Base-by-base conservation (phyloP, 2,888 invertebrate genomes). In the Cinara cedri region DNA sequence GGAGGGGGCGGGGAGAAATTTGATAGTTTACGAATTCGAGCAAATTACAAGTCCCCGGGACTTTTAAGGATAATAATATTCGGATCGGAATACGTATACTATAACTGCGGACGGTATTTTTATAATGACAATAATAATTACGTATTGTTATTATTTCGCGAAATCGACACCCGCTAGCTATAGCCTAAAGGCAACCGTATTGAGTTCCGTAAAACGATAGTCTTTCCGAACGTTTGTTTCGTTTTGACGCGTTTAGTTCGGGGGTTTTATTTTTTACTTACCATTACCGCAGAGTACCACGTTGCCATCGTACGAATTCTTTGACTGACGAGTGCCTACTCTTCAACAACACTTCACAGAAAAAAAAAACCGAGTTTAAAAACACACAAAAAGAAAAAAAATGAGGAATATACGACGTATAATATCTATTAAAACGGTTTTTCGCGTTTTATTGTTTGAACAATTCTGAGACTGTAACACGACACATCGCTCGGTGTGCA, bases 241-340 rank as follows among this genome's bases (percentile, higher is more conserved):
- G 26, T 9, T 34, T 16, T 46, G 21, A n/a, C n/a, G n/a, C n/a
- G n/a, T n/a, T n/a, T n/a, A n/a, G n/a, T 34, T 34, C 34, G 34
- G 34, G 34, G 34, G 57, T 60, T 21, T 55, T 57, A 14, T 76
- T 66, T 9, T 19, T 3, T 60, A 78, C 78, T 68, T 14, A 78
- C 78, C 78, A 78, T 70, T 70, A 78, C 21, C 19, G 78, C 78
- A 8, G 78, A 78, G 49, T 19, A 78, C 78, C 78, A 78, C 49
- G 70, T 62, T 21, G 70, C 9, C 68, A 78, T 78, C 14, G 13
- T 51, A 16, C 1, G 24, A 70, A 66, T 62, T 13, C 54, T 63
- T 54, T n/a, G 34, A 51, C n/a, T 3, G 24, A 42, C 3, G 42
- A 1, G 11, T 1, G n/a, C 4, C 3, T 42, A 16, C 14, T 21